Evolutionary conservation across 1,140 invertebrate genomes (phyloP).

Genomic region (Dolichoris vasculosae): DNA sequence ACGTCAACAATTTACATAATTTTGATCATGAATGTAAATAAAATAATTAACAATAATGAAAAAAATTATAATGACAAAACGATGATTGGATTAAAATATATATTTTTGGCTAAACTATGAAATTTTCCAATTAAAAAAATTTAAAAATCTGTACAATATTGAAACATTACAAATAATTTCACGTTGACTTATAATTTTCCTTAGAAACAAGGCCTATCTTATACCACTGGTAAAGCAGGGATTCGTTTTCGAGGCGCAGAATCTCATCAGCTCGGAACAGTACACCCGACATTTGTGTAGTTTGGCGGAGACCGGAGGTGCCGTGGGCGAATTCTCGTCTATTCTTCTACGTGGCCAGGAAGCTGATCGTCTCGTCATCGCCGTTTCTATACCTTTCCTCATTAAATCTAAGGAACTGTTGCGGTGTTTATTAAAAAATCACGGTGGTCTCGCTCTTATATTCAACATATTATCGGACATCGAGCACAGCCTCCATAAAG

Average conservation of each 20-base stretch:
- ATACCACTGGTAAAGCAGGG: constrained; percentile 68
- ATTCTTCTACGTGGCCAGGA: constrained; percentile 64
- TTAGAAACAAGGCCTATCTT: constrained; percentile 66
- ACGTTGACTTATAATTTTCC: too few species aligned
- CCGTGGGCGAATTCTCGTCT: constrained; percentile 64
- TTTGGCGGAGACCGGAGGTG: constrained; percentile 64
- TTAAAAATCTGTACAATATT: too few species aligned
- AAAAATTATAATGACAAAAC: too few species aligned
- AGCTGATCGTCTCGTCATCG: constrained; percentile 61
- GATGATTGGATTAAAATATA: too few species aligned
- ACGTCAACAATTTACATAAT: too few species aligned
- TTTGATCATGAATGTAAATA: too few species aligned
- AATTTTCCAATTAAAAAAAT: too few species aligned
- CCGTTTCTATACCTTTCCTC: constrained; percentile 70
- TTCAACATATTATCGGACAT: constrained; percentile 60
- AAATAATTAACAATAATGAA: too few species aligned
- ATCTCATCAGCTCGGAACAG: constrained; percentile 60
- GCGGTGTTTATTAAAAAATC: constrained; percentile 59
- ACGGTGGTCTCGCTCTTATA: constrained; percentile 66
- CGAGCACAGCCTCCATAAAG: constrained; percentile 61
- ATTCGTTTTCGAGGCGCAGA: constrained; percentile 67
- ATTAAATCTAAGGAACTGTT: constrained; percentile 62
- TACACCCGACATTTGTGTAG: constrained; percentile 59
- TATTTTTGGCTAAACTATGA: too few species aligned
- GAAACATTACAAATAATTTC: too few species aligned